phyloP scores from a whole-genome alignment of 2,113 vertebrate genomes.

The Salminus brasiliensis region DNA sequence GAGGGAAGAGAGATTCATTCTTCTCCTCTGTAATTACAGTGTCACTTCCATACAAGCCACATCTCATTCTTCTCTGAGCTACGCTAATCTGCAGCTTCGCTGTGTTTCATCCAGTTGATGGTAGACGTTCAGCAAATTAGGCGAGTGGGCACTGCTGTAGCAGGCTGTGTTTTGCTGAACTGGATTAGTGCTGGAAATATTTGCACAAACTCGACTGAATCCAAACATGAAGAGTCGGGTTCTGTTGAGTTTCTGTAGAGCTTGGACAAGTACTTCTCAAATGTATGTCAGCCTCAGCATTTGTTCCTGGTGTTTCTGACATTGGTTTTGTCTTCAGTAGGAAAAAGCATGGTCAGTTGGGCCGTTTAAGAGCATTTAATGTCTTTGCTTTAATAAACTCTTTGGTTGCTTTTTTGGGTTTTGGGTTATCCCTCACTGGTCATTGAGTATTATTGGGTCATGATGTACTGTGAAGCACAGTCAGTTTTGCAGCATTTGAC shows the following conservation, averaged over 20 bases:
- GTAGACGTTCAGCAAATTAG: conserved; percentile 27
- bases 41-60: conserved; percentile 54
- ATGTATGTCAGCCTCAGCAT: no score
- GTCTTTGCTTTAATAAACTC: no score
- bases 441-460: no score
- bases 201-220: not conserved
- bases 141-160: conserved; percentile 14
- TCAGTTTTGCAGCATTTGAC: no score
- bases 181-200: not conserved
- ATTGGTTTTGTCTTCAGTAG: no score
- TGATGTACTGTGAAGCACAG: no score
- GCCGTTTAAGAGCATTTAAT: no score
- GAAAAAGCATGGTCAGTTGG: no score
- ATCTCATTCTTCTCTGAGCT: conserved; percentile 54
- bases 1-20: conserved; percentile 29
- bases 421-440: no score
- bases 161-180: not conserved
- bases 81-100: conserved; percentile 63
- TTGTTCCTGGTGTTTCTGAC: no score
- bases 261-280: not conserved
- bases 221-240: not conserved
- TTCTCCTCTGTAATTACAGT: conserved; percentile 65
- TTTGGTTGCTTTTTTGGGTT: no score
- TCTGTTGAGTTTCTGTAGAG: not conserved
- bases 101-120: conserved; percentile 10